Evolutionary conservation across 1,140 invertebrate genomes (phyloP).

Genomic region (Anastrepha ludens): DNA sequence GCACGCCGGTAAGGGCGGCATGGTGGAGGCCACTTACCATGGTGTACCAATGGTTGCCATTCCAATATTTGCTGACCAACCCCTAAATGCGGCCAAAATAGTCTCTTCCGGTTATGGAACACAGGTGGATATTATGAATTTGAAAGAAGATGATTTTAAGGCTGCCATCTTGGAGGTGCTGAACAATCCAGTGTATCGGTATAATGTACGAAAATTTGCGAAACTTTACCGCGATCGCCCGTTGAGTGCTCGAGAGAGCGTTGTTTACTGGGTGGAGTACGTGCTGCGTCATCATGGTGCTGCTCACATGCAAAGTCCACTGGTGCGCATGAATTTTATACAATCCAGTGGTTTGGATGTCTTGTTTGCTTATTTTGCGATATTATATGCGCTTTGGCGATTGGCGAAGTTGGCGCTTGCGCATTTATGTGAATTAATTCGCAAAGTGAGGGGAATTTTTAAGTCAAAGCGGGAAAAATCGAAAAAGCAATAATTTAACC

Average conservation of each 20-base stretch:
- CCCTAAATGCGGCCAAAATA: conserved; percentile 75
- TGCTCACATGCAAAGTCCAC: conserved; percentile 72
- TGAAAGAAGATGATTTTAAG: conserved; percentile 71
- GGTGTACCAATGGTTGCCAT: conserved; percentile 83
- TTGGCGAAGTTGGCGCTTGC: conserved; percentile 35
- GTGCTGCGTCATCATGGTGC: conserved; percentile 75
- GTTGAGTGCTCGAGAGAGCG: conserved; percentile 62
- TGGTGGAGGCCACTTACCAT: conserved; percentile 82
- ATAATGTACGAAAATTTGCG: conserved; percentile 65
- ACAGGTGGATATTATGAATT: conserved; percentile 67
- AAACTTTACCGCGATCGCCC: conserved; percentile 71
- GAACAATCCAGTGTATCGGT: conserved; percentile 63
- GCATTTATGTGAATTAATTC: background rate
- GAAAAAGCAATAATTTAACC: background rate
- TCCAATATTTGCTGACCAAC: conserved; percentile 81
- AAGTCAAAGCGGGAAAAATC: too few relatives aligned
- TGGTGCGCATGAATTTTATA: conserved; percentile 66
- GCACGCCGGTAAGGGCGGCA: conserved; percentile 82
- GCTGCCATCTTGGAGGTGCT: conserved; percentile 63
- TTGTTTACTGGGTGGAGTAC: conserved; percentile 70
- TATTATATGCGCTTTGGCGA: conserved; percentile 23
- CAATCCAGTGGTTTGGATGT: conserved; percentile 64
- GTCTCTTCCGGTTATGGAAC: conserved; percentile 75
- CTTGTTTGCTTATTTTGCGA: conserved; percentile 54
- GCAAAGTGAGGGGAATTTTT: background rate